Base-by-base conservation (phyloP, 2,888 invertebrate species). In the Limenitis camilla region DNA sequence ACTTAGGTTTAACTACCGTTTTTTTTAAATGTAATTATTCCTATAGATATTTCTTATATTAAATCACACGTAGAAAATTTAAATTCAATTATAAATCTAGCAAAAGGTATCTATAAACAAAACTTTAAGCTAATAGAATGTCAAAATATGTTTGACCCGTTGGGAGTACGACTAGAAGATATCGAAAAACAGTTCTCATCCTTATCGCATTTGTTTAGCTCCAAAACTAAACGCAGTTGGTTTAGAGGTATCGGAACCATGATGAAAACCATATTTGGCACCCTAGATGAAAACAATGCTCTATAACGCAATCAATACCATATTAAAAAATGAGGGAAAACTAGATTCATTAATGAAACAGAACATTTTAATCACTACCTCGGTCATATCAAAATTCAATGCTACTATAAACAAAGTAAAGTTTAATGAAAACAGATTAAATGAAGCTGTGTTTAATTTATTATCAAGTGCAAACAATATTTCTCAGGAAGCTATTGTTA, bases 271-370 rank as follows among this genome's bases (percentile, higher is more conserved):
- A n/a, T n/a, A n/a, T n/a, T n/a, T n/a, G n/a, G n/a, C n/a, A n/a
- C n/a, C n/a, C n/a, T n/a, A n/a, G 59, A 64, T 19, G 63, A 64
- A 50, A 41, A 63, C 7, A 62, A 65, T 40, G 63, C 53, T 9
- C 9, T 61, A 40, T 6, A 29, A 54, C 5, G 61, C 61, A 6
- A 61, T 65, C 6, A 27, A 52, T 47, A 33, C 29, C 8, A 0
- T 64, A 30, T 56, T 61, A 41, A 44, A 56, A 32, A 39, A 58
- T 4, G 35, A 60, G 41, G 58, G 59, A 27, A 54, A 32, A 33
- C 27, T 61, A 28, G 50, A 56, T 38, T 54, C 58, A 8, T 52
- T 62, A 42, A 53, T 61, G 35, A 62, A 61, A 39, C 51, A 64
- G 50, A 59, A 61, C 33, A 61, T 63, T n/a, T 49, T 63, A 30